phyloP scores from a whole-genome alignment of 1,140 invertebrate genomes.

The Meloidogyne exigua region DNA sequence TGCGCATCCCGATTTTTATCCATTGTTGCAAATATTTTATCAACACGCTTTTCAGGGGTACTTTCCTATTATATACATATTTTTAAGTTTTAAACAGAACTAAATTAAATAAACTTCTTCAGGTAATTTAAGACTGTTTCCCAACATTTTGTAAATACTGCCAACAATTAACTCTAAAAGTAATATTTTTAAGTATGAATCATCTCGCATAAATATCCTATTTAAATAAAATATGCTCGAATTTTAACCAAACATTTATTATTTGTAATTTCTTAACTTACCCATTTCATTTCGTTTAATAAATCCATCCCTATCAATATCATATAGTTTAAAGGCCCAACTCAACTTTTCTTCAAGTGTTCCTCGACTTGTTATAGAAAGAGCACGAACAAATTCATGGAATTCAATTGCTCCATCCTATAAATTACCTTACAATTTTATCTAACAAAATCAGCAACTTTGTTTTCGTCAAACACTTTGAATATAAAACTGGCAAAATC shows the following conservation, averaged over 20 bases:
- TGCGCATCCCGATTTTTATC: constrained; percentile 3
- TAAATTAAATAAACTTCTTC: constrained; percentile 71
- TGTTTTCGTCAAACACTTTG: constrained; percentile 96
- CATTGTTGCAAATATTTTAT: constrained; percentile 76
- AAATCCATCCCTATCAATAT: constrained; percentile 81
- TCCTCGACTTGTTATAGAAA: constrained; percentile 89
- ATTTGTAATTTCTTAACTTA: no score
- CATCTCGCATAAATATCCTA: no score
- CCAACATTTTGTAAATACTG: constrained; percentile 96
- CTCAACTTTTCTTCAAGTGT: constrained; percentile 93
- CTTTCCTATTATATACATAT: constrained; percentile 66
- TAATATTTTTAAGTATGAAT: no score
- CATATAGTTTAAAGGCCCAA: constrained; percentile 66
- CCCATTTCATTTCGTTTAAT: constrained; percentile 92
- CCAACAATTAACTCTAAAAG: constrained; percentile 79
- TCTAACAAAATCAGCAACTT: constrained; percentile 72
- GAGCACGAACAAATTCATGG: constrained; percentile 90
- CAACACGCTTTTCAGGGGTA: constrained; percentile 79
- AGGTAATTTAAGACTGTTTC: constrained; percentile 56
- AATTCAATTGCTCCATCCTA: constrained; percentile 96
- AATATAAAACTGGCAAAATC: constrained; percentile 95
- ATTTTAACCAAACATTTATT: no score
- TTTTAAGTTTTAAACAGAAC: not conserved
- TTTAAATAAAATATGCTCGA: no score
- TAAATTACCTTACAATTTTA: constrained; percentile 19